Evolutionary conservation across 2,797 vertebrate species (phyloP), one percentile per base, ranked within the genome.

Genomic region (Sarcoramphus papa): DNA sequence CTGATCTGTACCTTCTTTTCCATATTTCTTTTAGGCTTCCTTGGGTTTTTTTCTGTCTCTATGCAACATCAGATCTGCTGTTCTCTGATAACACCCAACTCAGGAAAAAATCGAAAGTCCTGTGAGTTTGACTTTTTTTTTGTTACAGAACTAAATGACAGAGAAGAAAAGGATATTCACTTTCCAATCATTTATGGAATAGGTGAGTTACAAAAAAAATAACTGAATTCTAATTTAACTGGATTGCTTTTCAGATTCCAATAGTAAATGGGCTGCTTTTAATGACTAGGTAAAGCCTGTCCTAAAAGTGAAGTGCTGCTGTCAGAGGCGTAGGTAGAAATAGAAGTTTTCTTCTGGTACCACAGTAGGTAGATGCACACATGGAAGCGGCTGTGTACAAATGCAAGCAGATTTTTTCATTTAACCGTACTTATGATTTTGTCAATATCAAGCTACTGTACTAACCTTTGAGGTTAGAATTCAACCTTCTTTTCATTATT

Each of bases 101-200:
- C 25, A 60, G 35, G 59, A 51, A 59, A 81, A 53, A 62, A 69
- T 31, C 25, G 51, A 47, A 74, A 85, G 19, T 21, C 14, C 14
- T 72, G 1, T 1, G 5, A n/a, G 25, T 69, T 41, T 63, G 23
- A 56, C 30, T 48, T 7, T 88, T 60, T 88, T 93, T 45, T 77
- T 2, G 3, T 88, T 54, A 82, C 92, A 99, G 99, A 99, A 95
- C 96, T 99, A 94, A 99, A 99, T 95, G 99, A 99, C 90, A 94
- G 97, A 77, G 96, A 98, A 97, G 98, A 98, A 88, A 98, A 99
- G 50, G 98, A 98, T 79, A 97, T 88, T 90, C 99, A 99, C 92
- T 98, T 98, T 87, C 99, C 99, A 9, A 68, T 99, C 35, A 97
- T 99, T 64, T 99, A 99, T 94, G 99, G 99, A 97, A 98, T 99